A percentile compares a stretch with the other conserved stretches of the same genome.
Evolutionary conservation across 2,113 vertebrate genomes (phyloP).

Genomic region (Leucosticte australis): DNA sequence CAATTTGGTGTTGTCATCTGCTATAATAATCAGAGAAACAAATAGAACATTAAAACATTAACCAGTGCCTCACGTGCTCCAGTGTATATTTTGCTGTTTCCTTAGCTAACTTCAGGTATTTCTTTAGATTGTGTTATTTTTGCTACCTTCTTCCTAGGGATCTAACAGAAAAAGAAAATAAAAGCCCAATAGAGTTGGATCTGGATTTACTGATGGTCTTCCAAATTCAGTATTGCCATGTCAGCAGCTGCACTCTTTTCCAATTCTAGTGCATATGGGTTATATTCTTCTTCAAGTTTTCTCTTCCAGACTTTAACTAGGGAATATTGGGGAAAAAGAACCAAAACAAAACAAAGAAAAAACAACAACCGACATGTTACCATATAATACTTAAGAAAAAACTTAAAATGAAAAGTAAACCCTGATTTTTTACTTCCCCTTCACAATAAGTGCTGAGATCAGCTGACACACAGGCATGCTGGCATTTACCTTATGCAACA

Average conservation of each 20-base stretch:
- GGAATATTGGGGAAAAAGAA: not conserved
- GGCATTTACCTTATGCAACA: accelerated
- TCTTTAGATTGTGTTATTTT: not conserved
- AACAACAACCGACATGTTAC: not conserved
- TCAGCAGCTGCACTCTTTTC: constrained; percentile 66
- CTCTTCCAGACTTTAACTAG: constrained; percentile 79
- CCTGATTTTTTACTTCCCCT: not conserved
- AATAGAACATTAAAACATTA: not conserved
- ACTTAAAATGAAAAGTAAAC: not conserved
- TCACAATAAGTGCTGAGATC: not conserved
- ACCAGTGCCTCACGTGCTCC: not conserved
- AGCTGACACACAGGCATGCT: not conserved
- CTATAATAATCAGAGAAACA: not conserved
- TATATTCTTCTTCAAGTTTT: constrained; percentile 75
- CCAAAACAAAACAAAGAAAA: not conserved
- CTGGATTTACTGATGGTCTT: constrained; percentile 46
- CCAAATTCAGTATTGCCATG: constrained; percentile 62
- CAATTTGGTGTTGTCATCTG: not conserved
- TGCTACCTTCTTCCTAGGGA: not conserved
- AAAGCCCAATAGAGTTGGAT: not conserved
- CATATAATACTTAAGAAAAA: not conserved
- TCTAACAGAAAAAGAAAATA: not conserved
- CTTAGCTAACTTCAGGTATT: not conserved
- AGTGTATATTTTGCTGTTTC: not conserved
- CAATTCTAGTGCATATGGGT: constrained; percentile 63